Evolutionary conservation across 1,140 invertebrate species (phyloP), one percentile per base, ranked within the genome.

Genomic region (Temnothorax curvispinosus): DNA sequence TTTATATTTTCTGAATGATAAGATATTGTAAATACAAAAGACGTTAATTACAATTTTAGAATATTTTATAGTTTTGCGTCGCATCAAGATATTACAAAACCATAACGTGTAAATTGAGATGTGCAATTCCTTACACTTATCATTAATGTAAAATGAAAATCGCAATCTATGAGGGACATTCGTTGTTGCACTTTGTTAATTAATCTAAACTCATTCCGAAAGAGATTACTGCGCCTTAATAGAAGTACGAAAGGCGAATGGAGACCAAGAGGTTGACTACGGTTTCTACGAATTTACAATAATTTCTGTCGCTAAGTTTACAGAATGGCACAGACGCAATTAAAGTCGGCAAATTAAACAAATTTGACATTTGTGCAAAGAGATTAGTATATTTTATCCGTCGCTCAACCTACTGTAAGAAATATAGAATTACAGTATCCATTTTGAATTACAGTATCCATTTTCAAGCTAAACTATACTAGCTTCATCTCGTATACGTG

Each of bases 181-280:
- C 15, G 32, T 60, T 84, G 18, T 44, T 75, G n/a, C 27, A 84
- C 35, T 74, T 84, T 47, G 21, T 74, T 84, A 75, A 75, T 84
- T 84, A 84, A 84, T 56, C 54, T 58, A 47, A 82, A 60, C 56
- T 56, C 41, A 44, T 47, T 74, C 8, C 27, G 54, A 18, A 62
- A 74, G 80, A 74, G 54, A 72, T 82, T 82, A 82, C 67, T 18
- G 18, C n/a, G 13, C 54, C 54, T 74, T 84, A 75, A 81, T 69
- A 41, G 54, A 32, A 47, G 13, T 15, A 38, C 7, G 18, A 50
- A 47, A 84, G 9, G 60, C 4, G 11, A 67, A 3, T 7, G n/a
- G 21, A 52, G 21, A 8, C 18, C n/a, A 18, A 69, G 11, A 58
- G 27, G n/a, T 35, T 50, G 5, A 69, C 69, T 44, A 38, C 21